Evolutionary conservation across 2,888 invertebrate genomes (phyloP).

Genomic region (Pseudococcus viburni): DNA sequence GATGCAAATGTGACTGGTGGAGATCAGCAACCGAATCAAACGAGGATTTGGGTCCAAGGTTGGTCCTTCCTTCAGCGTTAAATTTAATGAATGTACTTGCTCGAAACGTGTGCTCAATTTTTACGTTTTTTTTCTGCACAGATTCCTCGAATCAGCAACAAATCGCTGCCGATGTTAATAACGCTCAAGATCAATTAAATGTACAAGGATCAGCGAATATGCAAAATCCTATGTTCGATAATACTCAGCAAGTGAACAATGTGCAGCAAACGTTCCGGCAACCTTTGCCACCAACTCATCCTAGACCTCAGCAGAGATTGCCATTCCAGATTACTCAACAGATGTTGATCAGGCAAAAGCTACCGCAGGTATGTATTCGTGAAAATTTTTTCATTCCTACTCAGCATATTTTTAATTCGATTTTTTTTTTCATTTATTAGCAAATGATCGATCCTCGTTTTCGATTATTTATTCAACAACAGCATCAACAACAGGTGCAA

Average conservation of each 20-base stretch:
- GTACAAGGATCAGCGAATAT: conserved; percentile 60
- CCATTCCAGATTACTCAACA: conserved; percentile 68
- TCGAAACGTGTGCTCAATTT: neutral
- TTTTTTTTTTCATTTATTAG: conserved; percentile 63
- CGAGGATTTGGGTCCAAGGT: conserved; percentile 61
- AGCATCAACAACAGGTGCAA: conserved; percentile 70
- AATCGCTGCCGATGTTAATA: conserved; percentile 61
- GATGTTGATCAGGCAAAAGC: conserved; percentile 70
- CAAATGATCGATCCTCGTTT: conserved; percentile 73
- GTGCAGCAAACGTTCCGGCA: conserved; percentile 76
- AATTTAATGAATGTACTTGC: neutral
- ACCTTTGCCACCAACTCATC: conserved; percentile 77
- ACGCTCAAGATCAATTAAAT: conserved; percentile 65
- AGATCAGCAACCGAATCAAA: conserved; percentile 39
- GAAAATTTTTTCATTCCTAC: neutral
- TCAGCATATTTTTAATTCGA: neutral
- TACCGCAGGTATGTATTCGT: conserved; percentile 26
- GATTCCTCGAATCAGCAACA: conserved; percentile 51
- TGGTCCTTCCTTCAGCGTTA: neutral
- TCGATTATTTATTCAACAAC: conserved; percentile 72
- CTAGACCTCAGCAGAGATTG: conserved; percentile 73
- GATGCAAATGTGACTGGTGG: conserved; percentile 75
- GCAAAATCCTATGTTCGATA: conserved; percentile 51
- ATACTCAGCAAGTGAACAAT: conserved; percentile 69
- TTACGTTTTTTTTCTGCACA: neutral